phyloP scores from a whole-genome alignment of 2,113 vertebrate genomes.

The Notarius quadriscutis region DNA sequence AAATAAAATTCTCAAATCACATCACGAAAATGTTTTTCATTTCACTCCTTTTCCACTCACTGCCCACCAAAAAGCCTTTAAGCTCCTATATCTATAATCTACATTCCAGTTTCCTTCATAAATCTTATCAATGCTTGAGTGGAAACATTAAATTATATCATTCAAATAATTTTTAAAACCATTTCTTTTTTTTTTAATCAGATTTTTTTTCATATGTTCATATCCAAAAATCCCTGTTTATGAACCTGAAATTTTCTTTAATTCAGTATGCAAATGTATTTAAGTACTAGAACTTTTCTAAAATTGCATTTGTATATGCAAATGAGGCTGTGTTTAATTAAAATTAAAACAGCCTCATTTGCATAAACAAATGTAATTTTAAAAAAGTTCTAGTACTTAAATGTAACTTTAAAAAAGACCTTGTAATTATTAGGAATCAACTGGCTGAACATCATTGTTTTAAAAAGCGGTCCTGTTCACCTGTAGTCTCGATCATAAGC shows the following conservation, averaged over 20 bases:
- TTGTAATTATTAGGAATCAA: not conserved
- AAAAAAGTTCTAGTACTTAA: too few species aligned
- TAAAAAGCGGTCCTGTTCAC: not conserved
- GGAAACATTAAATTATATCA: not conserved
- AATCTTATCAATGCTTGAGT: not conserved
- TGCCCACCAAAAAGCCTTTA: not conserved
- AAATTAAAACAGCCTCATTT: not conserved
- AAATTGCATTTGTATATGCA: too few species aligned
- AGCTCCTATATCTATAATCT: not conserved
- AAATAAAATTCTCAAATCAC: not conserved
- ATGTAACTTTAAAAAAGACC: not conserved
- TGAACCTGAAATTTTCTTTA: not conserved
- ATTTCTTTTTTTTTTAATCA: not conserved
- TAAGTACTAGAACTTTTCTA: too few species aligned
- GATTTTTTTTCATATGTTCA: not conserved
- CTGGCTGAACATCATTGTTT: not conserved
- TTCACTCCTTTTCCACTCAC: not conserved
- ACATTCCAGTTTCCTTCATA: too few species aligned
- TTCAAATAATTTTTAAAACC: not conserved
- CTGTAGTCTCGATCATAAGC: not conserved
- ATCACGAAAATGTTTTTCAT: too few species aligned
- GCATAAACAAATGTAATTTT: not conserved
- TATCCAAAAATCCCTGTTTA: not conserved
- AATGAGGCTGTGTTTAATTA: not conserved
- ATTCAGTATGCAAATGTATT: not conserved